phyloP scores from a whole-genome alignment of 1,140 invertebrate genomes.

The Neoseiulus cucumeris region DNA sequence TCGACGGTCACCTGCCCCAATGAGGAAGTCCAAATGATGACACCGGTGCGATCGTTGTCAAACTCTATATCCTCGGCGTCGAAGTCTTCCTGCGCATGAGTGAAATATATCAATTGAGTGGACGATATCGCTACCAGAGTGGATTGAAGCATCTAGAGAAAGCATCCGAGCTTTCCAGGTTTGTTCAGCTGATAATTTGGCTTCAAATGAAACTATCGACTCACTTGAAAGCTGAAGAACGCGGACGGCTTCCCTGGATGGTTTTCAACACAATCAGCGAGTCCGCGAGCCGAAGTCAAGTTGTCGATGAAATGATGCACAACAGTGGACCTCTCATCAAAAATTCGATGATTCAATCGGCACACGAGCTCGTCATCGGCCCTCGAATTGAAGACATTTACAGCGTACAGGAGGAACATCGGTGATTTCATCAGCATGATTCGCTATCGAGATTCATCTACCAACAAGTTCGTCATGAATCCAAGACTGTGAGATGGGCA shows the following conservation, averaged over 20 bases:
- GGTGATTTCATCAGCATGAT: too few relatives aligned
- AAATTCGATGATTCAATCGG: not conserved
- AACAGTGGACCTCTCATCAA: not conserved
- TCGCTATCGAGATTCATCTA: too few relatives aligned
- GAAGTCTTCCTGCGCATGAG: not conserved
- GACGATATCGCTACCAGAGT: too few relatives aligned
- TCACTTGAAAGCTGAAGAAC: not conserved
- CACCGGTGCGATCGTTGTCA: not conserved
- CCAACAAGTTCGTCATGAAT: too few relatives aligned
- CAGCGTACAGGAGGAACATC: too few relatives aligned
- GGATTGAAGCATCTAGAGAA: too few relatives aligned
- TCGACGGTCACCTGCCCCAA: not conserved
- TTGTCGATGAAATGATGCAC: not conserved
- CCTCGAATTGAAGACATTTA: too few relatives aligned
- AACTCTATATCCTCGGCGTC: not conserved
- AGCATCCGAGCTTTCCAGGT: too few relatives aligned
- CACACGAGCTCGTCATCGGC: not conserved
- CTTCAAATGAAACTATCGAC: too few relatives aligned
- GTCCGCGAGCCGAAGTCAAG: not conserved
- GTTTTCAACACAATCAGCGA: not conserved
- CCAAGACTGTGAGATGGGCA: too few relatives aligned
- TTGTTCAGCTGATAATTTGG: too few relatives aligned
- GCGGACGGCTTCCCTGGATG: not conserved
- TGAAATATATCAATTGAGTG: too few relatives aligned
- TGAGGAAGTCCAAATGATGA: not conserved